A percentile compares a stretch with the other conserved stretches of the same genome.
Conservation (phyloP, 2,888 invertebrate genomes). For the Zaprionus obscuricornis region DNA sequence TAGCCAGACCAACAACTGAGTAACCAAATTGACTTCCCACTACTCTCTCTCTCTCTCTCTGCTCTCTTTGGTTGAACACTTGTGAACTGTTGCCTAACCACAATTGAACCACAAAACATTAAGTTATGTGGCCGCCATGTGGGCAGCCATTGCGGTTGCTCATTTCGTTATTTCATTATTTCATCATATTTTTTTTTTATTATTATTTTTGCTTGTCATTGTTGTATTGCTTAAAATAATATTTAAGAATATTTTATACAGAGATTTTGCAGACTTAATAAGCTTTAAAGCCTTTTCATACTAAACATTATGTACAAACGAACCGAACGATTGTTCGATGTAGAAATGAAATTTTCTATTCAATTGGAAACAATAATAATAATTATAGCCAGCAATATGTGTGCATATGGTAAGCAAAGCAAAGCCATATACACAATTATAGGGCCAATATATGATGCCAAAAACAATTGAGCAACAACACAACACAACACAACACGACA, state of each 20-base stretch:
- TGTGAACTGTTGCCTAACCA: slow-evolving; percentile 43
- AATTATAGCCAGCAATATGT: slow-evolving; percentile 7
- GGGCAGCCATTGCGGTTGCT: slow-evolving; percentile 67
- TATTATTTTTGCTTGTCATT: slow-evolving; percentile 47
- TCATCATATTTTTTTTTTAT: slow-evolving; percentile 17
- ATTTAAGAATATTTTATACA: too few relatives aligned
- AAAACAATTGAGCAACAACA: slow-evolving; percentile 39
- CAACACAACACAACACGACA: slow-evolving; percentile 9
- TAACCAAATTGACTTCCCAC: too few relatives aligned
- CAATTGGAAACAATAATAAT: slow-evolving; percentile 66
- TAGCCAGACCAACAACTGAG: too few relatives aligned
- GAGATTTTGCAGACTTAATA: too few relatives aligned
- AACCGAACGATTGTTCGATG: background rate
- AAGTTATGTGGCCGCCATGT: slow-evolving; percentile 70
- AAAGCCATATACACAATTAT: slow-evolving; percentile 49
- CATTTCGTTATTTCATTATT: slow-evolving; percentile 52
- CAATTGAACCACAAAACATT: slow-evolving; percentile 75
- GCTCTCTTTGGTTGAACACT: too few relatives aligned
- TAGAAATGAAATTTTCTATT: slow-evolving; percentile 18
- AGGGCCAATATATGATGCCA: slow-evolving; percentile 60
- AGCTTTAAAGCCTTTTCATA: slow-evolving; percentile 1
- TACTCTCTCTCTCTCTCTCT: background rate
- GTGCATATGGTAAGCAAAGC: slow-evolving; percentile 32
- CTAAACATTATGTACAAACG: too few relatives aligned
- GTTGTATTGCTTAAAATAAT: too few relatives aligned